These are phyloP conservation scores for Eristalis arbustorum DNA, from an alignment of 2,888 invertebrate genomes.

Conservation along the genomic window DNA sequence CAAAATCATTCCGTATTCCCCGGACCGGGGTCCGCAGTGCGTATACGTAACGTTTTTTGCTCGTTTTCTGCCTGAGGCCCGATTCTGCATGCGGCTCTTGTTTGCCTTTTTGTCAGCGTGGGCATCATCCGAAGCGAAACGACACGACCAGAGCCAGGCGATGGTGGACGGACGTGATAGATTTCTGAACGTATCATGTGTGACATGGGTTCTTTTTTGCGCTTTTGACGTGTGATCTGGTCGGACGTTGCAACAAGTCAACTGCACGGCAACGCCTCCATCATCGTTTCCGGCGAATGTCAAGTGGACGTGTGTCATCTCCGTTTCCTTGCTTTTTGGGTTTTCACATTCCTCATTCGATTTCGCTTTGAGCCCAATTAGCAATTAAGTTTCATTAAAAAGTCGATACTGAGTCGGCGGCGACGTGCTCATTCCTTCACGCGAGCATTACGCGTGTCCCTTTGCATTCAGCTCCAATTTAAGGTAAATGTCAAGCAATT, in stretches of 20 bases:
- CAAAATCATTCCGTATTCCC: neutral
- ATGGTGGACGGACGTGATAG: neutral
- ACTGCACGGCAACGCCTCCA: neutral
- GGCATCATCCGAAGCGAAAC: neutral
- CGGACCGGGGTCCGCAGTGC: neutral
- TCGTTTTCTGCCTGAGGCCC: too few relatives aligned
- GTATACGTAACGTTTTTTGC: conserved; percentile 27
- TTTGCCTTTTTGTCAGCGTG: neutral
- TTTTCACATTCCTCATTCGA: neutral
- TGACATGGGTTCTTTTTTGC: neutral
- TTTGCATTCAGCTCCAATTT: conserved; percentile 8
- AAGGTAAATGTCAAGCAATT: conserved; percentile 19
- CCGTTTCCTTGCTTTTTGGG: too few relatives aligned
- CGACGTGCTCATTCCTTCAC: neutral
- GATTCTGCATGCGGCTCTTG: neutral
- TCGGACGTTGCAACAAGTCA: neutral
- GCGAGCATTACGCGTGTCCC: neutral
- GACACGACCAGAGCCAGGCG: neutral
- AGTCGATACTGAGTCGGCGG: conserved; percentile 1
- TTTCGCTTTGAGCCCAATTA: neutral
- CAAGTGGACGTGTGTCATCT: too few relatives aligned
- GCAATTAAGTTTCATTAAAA: neutral
- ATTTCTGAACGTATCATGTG: neutral
- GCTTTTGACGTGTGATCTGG: neutral
- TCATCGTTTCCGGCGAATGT: neutral